phyloP scores from a whole-genome alignment of 1,140 invertebrate species.

The Oedothorax gibbosus region DNA sequence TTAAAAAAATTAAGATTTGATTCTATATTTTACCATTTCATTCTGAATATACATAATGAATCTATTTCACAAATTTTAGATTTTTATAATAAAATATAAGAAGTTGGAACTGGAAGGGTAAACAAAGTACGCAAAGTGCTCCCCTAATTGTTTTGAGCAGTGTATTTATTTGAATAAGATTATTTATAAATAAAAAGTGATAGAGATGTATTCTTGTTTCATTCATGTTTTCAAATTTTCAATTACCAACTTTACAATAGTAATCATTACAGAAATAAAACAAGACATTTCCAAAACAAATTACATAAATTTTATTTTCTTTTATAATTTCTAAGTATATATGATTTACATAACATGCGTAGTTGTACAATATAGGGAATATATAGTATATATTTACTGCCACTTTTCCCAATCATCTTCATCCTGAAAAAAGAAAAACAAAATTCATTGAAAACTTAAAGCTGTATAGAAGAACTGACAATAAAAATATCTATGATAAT shows the following conservation, averaged over 20 bases:
- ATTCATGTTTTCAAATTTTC: too few species aligned
- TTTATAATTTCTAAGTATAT: slow-evolving; percentile 44
- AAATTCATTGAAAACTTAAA: not conserved
- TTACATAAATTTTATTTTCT: slow-evolving; percentile 38
- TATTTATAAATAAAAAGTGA: too few species aligned
- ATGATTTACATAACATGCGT: slow-evolving; percentile 18
- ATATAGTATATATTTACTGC: slow-evolving; percentile 33
- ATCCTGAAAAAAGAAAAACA: slow-evolving; percentile 23
- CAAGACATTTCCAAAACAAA: slow-evolving; percentile 33
- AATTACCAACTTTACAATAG: not conserved
- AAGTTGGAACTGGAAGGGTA: too few species aligned
- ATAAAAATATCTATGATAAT: not conserved
- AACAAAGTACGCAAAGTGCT: too few species aligned
- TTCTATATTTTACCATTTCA: too few species aligned
- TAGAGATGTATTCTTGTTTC: too few species aligned
- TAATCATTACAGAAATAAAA: not conserved
- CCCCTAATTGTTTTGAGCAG: too few species aligned
- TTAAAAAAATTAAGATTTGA: too few species aligned
- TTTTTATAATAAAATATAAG: too few species aligned
- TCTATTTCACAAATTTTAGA: too few species aligned
- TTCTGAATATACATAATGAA: too few species aligned
- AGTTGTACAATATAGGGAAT: slow-evolving; percentile 37
- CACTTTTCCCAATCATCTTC: slow-evolving; percentile 53
- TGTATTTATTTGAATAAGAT: too few species aligned
- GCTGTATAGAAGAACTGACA: not conserved